Evolutionary conservation across 2,113 vertebrate genomes (phyloP).

Genomic region (Rhineura floridana): DNA sequence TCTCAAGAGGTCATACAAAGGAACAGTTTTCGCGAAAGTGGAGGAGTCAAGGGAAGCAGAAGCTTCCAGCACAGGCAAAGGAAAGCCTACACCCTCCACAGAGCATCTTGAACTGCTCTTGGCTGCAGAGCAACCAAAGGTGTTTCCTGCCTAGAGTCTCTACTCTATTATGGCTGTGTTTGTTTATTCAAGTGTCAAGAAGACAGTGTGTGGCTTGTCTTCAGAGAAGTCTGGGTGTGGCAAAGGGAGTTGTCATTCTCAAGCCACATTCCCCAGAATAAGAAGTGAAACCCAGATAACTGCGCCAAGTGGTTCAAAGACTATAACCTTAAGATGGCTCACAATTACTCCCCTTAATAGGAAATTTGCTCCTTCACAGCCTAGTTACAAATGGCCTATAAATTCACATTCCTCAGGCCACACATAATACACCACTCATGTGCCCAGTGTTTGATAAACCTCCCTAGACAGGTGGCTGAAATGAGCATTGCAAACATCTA

Average conservation of each 20-base stretch:
- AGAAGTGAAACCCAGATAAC: neutral
- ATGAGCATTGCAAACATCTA: neutral
- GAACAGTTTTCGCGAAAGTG: conserved; percentile 30
- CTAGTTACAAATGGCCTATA: neutral
- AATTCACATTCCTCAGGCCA: neutral
- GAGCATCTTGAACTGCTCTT: conserved; percentile 68
- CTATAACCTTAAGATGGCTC: neutral
- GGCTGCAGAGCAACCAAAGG: conserved; percentile 38
- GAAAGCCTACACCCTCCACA: conserved; percentile 62
- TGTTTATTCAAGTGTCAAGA: conserved; percentile 36
- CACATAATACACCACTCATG: neutral
- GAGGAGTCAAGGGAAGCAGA: conserved; percentile 60
- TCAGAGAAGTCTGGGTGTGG: neutral
- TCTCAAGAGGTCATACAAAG: conserved; percentile 57
- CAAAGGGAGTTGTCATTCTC: neutral
- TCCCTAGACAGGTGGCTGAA: neutral
- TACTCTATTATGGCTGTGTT: conserved; percentile 20
- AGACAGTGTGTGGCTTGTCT: conserved; percentile 1
- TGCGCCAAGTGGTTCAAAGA: neutral
- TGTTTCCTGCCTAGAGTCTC: conserved; percentile 65
- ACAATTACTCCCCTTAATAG: neutral
- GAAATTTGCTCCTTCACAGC: neutral
- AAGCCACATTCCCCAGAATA: neutral
- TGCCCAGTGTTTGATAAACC: neutral
- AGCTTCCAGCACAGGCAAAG: conserved; percentile 56